Base-by-base conservation (phyloP, 2,113 vertebrate species). In the Myrmecobius fasciatus region DNA sequence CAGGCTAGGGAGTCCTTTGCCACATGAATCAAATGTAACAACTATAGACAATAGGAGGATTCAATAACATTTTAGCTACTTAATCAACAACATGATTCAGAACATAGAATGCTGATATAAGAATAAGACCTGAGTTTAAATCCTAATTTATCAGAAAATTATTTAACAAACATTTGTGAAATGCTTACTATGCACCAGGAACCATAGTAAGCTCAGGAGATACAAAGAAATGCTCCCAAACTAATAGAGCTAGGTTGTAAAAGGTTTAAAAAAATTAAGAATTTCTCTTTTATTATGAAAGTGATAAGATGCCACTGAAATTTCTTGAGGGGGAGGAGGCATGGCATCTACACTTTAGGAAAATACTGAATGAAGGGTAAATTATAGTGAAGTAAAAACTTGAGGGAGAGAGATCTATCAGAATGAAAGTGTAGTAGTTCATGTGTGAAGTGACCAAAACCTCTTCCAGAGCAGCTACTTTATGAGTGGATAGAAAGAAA, bases 1-100 rank as follows among this genome's bases (percentile, higher is more conserved):
- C 95, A 93, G 89, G 75, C 53, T 94, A 92, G 46, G 75, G 25
- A 91, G 26, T 1, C 95, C 91, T 52, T 60, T 26, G 91, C n/a
- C 20, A 52, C 8, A 91, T 92, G 25, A 8, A 93, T 91, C 93
- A 93, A 92, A 92, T 91, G 46, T 3, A 91, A n/a, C 10, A 90
- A 93, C 91, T 93, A 67, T 52, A 43, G 3, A 94, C 22, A 93
- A 11, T 52, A 25, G 12, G 24, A 43, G 5, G 1, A 49, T 92
- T 92, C 60, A 25, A 24, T 53, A 25, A 53, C n/a, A 53, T 36
- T 53, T 43, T 91, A 25, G 2, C 36, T 43, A 14, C 43, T 91
- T 91, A 43, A 83, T 43, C 17, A 83, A 17, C 36, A 43, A 17
- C 20, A 8, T 43, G n/a, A 43, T 1, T 0, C 20, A 83, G 17